Evolutionary conservation across 2,113 vertebrate genomes (phyloP), one percentile per base, ranked within the genome.

Genomic region (Percina caprodes): DNA sequence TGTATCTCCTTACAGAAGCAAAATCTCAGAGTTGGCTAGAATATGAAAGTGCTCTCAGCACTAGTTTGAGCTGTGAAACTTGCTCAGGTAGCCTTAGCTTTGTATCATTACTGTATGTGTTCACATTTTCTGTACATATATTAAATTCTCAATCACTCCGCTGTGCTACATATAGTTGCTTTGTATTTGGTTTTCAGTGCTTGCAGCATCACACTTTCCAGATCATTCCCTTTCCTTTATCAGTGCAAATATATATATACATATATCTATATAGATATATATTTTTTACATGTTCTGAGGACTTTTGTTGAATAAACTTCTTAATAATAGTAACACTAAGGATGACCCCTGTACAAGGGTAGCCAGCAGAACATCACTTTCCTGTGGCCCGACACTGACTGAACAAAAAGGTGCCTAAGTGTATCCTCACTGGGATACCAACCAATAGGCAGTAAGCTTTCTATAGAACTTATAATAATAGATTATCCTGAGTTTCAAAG

Each of bases 131-230:
- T 91, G 87, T 83, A 86, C 91, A 94, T 94, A 94, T 94, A 94
- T 94, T 93, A 94, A 86, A 79, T 90, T 92, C 89, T 91, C 60
- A 80, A 11, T 83, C 21, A 58, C 76, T 90, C 88, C 62, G n/a
- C 86, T 91, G 91, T 75, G 93, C 94, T 95, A 95, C 93, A 94
- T 95, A 95, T 89, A 90, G 85, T 93, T 92, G 91, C 90, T 90
- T 88, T 86, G 87, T 83, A 91, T 96, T 96, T 95, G 93, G 92
- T 94, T 95, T 93, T 94, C 87, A 91, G 91, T 94, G 93, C 93
- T 92, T 85, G 91, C 92, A 94, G 93, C 92, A 86, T 92, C 62
- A 67, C 70, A 74, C 74, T 83, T 87, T 92, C 81, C 88, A 92
- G 88, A 84, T 86, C 55, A 75, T 88, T 92, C 90, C 91, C 85